Evolutionary conservation across 1,140 invertebrate genomes (phyloP).

Genomic region (Drosophila eugracilis): DNA sequence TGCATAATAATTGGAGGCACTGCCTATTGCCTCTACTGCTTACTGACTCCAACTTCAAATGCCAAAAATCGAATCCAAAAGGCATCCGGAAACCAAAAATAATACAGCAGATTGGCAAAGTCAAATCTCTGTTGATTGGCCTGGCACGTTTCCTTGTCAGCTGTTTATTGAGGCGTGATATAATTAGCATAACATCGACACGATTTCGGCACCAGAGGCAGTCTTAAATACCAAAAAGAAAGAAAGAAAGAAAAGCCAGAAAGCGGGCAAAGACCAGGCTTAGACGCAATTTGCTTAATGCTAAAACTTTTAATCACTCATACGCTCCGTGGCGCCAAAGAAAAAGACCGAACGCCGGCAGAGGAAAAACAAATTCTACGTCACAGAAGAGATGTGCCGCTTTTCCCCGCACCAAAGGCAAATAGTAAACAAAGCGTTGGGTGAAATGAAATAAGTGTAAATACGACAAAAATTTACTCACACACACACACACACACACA

Average conservation of each 20-base stretch:
- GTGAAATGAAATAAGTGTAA: slow-evolving; percentile 77
- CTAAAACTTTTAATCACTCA: slow-evolving; percentile 80
- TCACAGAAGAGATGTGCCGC: slow-evolving; percentile 17
- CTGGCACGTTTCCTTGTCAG: slow-evolving; percentile 48
- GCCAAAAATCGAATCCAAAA: slow-evolving; percentile 38
- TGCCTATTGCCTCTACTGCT: too few relatives aligned
- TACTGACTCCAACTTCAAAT: slow-evolving; percentile 58
- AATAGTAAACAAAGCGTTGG: slow-evolving; percentile 70
- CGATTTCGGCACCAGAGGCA: slow-evolving; percentile 19
- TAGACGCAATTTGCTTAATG: slow-evolving; percentile 77
- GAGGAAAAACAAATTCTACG: slow-evolving; percentile 42
- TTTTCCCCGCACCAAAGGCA: slow-evolving; percentile 19
- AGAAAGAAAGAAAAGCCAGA: neutral
- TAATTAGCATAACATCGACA: slow-evolving; percentile 73
- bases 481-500: slow-evolving; percentile 14
- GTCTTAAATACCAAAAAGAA: slow-evolving; percentile 1
- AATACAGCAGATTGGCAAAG: slow-evolving; percentile 12
- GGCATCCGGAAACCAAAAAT: slow-evolving; percentile 15
- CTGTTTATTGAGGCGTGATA: slow-evolving; percentile 71
- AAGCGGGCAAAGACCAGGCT: slow-evolving; percentile 26
- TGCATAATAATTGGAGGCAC: slow-evolving; percentile 62
- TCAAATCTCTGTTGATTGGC: slow-evolving; percentile 40
- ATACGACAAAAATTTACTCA: slow-evolving; percentile 54
- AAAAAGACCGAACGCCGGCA: slow-evolving; percentile 3
- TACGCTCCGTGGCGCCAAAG: slow-evolving; percentile 65